Conservation (phyloP, 2,888 invertebrate species). For the Mythimna loreyi region DNA sequence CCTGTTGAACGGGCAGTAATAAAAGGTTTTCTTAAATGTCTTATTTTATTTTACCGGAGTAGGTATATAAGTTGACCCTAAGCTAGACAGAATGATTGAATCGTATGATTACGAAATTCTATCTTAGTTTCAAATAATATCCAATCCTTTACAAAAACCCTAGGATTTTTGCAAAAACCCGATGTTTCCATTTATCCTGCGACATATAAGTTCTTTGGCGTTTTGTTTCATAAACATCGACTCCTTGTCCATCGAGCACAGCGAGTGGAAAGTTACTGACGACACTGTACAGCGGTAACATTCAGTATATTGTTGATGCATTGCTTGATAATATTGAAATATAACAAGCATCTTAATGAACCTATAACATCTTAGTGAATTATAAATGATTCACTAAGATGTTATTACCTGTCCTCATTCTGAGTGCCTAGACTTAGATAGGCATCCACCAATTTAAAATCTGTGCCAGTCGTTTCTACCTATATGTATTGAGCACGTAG, state of each 20-base stretch:
- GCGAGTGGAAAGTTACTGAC: slow-evolving; percentile 80
- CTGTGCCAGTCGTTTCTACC: not conserved
- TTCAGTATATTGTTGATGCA: slow-evolving; percentile 47
- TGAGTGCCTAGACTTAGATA: not conserved
- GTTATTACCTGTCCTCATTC: not conserved
- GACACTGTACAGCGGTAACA: slow-evolving; percentile 58
- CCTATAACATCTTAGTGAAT: slow-evolving; percentile 24
- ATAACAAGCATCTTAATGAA: slow-evolving; percentile 21
- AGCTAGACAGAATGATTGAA: too few relatives aligned
- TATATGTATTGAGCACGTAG: not conserved
- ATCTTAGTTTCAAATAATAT: not conserved
- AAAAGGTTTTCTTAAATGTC: too few relatives aligned
- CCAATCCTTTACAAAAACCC: not conserved
- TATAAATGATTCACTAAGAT: too few relatives aligned
- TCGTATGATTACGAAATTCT: not conserved
- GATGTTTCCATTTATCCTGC: not conserved
- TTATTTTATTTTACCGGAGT: too few relatives aligned
- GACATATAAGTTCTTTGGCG: slow-evolving; percentile 59
- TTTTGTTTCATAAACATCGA: slow-evolving; percentile 85
- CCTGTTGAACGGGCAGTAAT: too few relatives aligned
- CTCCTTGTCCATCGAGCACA: slow-evolving; percentile 70
- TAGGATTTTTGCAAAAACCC: not conserved
- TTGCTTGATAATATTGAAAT: slow-evolving; percentile 47
- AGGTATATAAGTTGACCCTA: too few relatives aligned
- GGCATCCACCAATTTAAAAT: not conserved